Evolutionary conservation across 1,140 invertebrate species (phyloP), one percentile per base, ranked within the genome.

Genomic region (Microvelia longipes): DNA sequence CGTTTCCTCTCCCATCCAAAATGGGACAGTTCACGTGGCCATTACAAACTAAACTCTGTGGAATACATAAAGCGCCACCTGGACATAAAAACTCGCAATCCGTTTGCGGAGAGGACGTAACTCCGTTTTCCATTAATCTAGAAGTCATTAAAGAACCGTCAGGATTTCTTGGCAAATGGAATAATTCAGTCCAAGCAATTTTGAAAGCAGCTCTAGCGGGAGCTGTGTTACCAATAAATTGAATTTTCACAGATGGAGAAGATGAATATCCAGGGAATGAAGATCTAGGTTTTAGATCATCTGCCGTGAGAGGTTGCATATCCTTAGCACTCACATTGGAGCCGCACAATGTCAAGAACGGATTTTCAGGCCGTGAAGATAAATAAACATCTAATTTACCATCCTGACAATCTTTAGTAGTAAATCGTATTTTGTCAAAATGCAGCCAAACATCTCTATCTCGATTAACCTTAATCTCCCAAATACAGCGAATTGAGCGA

Each of bases 141-240:
- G 87, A 88, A 11, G 86, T 88, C 81, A 88, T 88, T 50, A 92
- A 76, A n/a, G 86, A 87, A 0, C 90, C 90, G 72, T 91, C 88
- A 13, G 85, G 83, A 77, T 93, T 92, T 69, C 90, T 83, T 0
- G 91, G 90, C 71, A 93, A 79, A 77, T 93, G 91, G 75, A 87
- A 92, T n/a, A 94, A 80, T 75, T 93, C 91, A 1, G 91, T 93
- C 91, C 91, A 94, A 1, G 89, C 89, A 28, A 94, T 87, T 78
- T 91, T 90, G 75, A 94, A 93, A 0, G 89, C 86, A 1, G 91
- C 88, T 69, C 89, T 81, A 0, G 89, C 88, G 0, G 91, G 88
- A 0, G 90, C 89, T 60, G 88, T 88, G 19, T 87, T 84, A 0
- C 88, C 87, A 0, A 86, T 86, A 66, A 90, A 88, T 69, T 88